phyloP scores from a whole-genome alignment of 1,140 invertebrate genomes.

The Panagrolaimus sp. region DNA sequence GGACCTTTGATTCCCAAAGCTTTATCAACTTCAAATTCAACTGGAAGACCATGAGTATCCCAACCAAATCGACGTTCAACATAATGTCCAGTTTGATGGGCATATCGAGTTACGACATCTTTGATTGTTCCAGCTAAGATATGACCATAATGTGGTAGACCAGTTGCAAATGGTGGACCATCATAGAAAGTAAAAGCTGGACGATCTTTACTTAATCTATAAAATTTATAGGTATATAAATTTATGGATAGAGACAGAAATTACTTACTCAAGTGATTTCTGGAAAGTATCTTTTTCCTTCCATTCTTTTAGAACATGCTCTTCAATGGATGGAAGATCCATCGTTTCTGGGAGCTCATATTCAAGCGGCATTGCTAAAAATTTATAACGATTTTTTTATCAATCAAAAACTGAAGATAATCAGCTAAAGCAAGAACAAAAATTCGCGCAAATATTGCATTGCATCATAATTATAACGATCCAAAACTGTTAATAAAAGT shows the following conservation, averaged over 20 bases:
- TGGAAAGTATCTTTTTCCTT: constrained; percentile 79
- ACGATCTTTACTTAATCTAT: constrained; percentile 44
- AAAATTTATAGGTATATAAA: constrained; percentile 62
- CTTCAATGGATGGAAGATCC: constrained; percentile 83
- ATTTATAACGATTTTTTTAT: too few relatives aligned
- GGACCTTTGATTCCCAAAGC: constrained; percentile 84
- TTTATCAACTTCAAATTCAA: constrained; percentile 92
- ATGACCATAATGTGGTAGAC: constrained; percentile 96
- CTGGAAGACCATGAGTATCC: constrained; percentile 97
- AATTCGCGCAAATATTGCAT: too few relatives aligned
- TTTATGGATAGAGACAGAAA: constrained; percentile 64
- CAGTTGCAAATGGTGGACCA: constrained; percentile 98
- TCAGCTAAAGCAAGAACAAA: too few relatives aligned
- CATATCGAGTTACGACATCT: constrained; percentile 93
- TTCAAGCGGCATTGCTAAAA: constrained; percentile 14
- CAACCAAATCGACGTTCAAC: constrained; percentile 97
- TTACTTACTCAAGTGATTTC: constrained; percentile 74
- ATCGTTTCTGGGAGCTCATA: constrained; percentile 69
- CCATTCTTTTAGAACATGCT: constrained; percentile 73
- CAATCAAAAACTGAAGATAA: too few relatives aligned
- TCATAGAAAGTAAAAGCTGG: constrained; percentile 85
- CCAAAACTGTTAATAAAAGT: too few relatives aligned
- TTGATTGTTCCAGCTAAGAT: constrained; percentile 97
- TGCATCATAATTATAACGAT: too few relatives aligned
- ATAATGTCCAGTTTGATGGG: constrained; percentile 88